Conservation (phyloP, 2,888 invertebrate species). For the Drosophila lutescens region DNA sequence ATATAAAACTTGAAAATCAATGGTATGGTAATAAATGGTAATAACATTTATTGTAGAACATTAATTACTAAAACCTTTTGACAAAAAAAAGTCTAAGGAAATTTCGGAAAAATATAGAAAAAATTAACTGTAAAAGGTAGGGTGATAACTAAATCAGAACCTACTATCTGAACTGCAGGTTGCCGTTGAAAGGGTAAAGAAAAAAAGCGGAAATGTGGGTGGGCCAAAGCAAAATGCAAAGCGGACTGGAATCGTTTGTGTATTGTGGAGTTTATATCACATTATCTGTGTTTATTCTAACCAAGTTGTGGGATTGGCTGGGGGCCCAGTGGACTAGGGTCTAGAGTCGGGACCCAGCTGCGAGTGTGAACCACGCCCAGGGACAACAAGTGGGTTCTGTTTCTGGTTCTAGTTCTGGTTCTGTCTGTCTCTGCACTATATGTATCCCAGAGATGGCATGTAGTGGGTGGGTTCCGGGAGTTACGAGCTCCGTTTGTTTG, state of each 20-base stretch:
- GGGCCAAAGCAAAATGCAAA: conserved; percentile 42
- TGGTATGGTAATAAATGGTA: too few species aligned
- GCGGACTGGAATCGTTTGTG: conserved; percentile 55
- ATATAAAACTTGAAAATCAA: not conserved
- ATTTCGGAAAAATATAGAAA: not conserved
- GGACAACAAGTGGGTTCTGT: conserved; percentile 70
- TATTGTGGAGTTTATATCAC: conserved; percentile 81
- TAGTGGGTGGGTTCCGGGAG: conserved; percentile 43
- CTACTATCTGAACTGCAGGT: not conserved
- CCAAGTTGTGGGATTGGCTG: conserved; percentile 38
- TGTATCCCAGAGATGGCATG: too few species aligned
- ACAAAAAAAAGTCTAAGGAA: too few species aligned
- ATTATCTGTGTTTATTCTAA: conserved; percentile 82
- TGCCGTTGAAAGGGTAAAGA: conserved; percentile 5
- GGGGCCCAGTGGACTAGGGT: conserved; percentile 26
- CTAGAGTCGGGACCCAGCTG: conserved; percentile 19
- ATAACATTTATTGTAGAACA: too few species aligned
- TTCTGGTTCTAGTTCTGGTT: conserved; percentile 9
- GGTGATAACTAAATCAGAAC: not conserved
- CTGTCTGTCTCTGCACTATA: conserved; percentile 24
- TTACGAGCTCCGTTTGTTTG: conserved; percentile 62
- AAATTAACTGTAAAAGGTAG: not conserved
- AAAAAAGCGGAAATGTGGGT: conserved; percentile 24
- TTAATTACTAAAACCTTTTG: too few species aligned
- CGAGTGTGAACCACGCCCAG: conserved; percentile 72